Evolutionary conservation across 2,113 vertebrate genomes (phyloP).

Genomic region (Bostrychus sinensis): DNA sequence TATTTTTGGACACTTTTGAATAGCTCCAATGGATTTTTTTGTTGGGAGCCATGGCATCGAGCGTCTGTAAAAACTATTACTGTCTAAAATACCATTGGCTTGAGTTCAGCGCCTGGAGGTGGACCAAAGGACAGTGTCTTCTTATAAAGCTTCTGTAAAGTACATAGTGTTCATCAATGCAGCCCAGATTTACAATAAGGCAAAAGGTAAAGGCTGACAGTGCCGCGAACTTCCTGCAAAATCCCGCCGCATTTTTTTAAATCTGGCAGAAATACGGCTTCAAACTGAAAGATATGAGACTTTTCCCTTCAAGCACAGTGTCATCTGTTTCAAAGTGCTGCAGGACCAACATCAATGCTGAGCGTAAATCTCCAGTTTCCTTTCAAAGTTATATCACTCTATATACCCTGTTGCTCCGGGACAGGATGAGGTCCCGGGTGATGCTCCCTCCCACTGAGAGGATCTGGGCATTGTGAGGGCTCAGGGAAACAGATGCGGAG

Average conservation of each 20-base stretch:
- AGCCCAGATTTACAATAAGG: conserved; percentile 5
- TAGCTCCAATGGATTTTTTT: background rate
- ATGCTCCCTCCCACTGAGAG: conserved; percentile 53
- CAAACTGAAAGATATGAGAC: conserved; percentile 39
- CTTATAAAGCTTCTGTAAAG: background rate
- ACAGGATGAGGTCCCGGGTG: conserved; percentile 41
- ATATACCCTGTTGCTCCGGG: background rate
- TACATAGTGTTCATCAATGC: background rate
- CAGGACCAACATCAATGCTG: conserved; percentile 36
- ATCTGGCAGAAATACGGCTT: conserved; percentile 28
- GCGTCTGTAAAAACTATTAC: background rate
- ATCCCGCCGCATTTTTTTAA: conserved; percentile 23
- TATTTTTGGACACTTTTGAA: background rate
- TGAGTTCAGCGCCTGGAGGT: background rate
- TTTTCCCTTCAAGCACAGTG: conserved; percentile 45
- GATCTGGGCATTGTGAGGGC: conserved; percentile 26
- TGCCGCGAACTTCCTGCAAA: conserved; percentile 22
- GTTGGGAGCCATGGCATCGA: background rate
- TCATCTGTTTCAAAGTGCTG: conserved; percentile 51
- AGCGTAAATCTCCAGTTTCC: conserved; percentile 47
- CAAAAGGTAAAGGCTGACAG: conserved; percentile 7
- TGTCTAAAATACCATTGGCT: background rate
- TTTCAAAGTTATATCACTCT: background rate
- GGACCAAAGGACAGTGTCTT: conserved; percentile 5
- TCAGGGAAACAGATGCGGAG: conserved; percentile 52